A percentile compares a stretch with the other conserved stretches of the same genome.
These are phyloP conservation scores for Ceyx margarethae DNA, from an alignment of 2,113 vertebrate genomes.

Conservation along the genomic window DNA sequence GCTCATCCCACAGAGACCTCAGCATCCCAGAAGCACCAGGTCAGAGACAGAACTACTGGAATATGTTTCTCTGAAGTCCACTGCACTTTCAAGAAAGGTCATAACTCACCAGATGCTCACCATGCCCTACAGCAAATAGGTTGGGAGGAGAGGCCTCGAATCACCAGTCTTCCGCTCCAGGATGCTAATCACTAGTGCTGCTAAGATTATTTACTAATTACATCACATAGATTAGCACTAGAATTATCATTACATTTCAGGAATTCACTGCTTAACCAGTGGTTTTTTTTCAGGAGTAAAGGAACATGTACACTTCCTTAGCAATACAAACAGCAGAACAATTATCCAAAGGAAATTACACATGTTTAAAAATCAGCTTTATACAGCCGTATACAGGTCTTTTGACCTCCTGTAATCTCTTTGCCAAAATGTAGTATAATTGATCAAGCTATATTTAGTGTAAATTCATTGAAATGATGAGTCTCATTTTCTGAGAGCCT, in stretches of 20 bases:
- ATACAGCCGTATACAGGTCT: background rate
- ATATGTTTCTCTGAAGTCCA: background rate
- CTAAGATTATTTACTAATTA: background rate
- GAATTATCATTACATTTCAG: background rate
- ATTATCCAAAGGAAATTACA: conserved; percentile 14
- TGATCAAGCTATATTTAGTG: conserved; percentile 12
- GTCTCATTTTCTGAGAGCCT: conserved; percentile 3
- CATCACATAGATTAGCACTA: background rate
- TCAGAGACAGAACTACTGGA: background rate
- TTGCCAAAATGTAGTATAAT: conserved; percentile 11
- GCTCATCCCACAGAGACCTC: background rate
- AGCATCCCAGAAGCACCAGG: background rate
- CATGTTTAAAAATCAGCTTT: background rate
- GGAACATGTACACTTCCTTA: background rate
- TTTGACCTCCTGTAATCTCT: background rate
- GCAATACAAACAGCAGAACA: conserved; percentile 4
- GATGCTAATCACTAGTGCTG: background rate
- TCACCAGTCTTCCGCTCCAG: background rate
- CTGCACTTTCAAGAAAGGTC: background rate
- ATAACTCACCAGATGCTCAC: background rate
- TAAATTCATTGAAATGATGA: conserved; percentile 30
- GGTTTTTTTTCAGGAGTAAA: background rate
- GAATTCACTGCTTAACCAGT: background rate
- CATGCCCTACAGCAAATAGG: background rate
- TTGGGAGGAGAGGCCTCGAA: background rate